Conservation (phyloP, 2,113 vertebrate genomes). For the Antigone vipio region DNA sequence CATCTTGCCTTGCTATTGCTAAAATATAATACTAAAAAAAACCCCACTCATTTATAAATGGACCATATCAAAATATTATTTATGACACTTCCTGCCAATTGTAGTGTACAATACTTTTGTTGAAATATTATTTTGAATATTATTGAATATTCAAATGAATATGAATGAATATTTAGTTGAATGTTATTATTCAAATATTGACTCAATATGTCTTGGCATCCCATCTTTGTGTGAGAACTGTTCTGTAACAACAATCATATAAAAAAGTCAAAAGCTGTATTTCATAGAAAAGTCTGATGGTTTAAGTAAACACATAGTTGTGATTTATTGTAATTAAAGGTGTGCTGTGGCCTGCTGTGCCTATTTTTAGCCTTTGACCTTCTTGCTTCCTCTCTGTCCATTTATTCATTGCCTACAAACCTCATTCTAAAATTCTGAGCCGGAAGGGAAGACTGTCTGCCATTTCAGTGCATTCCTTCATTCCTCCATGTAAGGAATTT, state of each 20-base stretch:
- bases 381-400: not conserved
- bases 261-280: not conserved
- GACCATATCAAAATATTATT: not conserved
- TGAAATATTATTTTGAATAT: not conserved
- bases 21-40: not conserved
- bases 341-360: not conserved
- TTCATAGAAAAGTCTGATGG: not conserved
- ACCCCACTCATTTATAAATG: not conserved
- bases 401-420: not conserved
- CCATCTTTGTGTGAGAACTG: not conserved
- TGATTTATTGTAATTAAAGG: not conserved
- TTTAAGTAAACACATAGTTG: not conserved
- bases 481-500: not conserved
- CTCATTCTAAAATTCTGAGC: not conserved
- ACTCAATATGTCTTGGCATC: not conserved
- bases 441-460: not conserved
- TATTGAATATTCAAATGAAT: not conserved
- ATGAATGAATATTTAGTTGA: not conserved
- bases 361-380: not conserved
- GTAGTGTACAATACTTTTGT: not conserved
- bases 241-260: not conserved
- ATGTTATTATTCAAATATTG: not conserved
- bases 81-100: not conserved
- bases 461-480: not conserved
- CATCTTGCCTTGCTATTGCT: not conserved